Base-by-base conservation (phyloP, 2,888 invertebrate genomes). In the Drosophila sordidapex region DNA sequence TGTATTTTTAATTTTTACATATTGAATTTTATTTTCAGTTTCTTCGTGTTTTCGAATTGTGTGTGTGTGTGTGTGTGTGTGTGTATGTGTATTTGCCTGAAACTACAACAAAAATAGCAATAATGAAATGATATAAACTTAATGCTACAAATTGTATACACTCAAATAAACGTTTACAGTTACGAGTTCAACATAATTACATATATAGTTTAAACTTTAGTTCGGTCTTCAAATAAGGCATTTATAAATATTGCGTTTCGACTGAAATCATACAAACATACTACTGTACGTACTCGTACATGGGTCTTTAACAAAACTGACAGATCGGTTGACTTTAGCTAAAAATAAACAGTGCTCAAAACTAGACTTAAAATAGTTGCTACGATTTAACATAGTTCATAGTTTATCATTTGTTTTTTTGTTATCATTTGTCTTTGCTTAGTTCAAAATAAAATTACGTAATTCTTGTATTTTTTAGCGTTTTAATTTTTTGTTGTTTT, bases 381-480 rank as follows among this genome's bases (percentile, higher is more conserved):
- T 72, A 54, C 48, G 46, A 49, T 87, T 62, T 87, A 84, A 89
- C 85, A 84, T 89, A 78, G 83, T 75, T 77, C 79, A 84, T 89
- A 78, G 83, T 75, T 74, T 15, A 38, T 73, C 52, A 59, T 58
- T 67, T 69, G 59, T 59, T 31, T 29, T 29, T 51, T 66, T 53
- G 31, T 43, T 63, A 51, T 56, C 36, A 49, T 56, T 68, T 76
- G 80, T 89, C 71, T 89, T 82, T 79, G 69, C 70, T 73, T 76
- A 77, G 62, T 54, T 76, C 40, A 58, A 86, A 89, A 84, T 89
- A 74, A 89, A 78, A 81, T 87, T 84, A 89, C 76, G 82, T 89
- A 87, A 79, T 84, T 85, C 58, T 59, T 70, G 66, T 83, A 33
- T 79, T 76, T 79, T 83, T 89, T 82, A 79, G 61, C 69, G 59